Evolutionary conservation across 2,888 invertebrate genomes (phyloP).

Genomic region (Griposia aprilina): DNA sequence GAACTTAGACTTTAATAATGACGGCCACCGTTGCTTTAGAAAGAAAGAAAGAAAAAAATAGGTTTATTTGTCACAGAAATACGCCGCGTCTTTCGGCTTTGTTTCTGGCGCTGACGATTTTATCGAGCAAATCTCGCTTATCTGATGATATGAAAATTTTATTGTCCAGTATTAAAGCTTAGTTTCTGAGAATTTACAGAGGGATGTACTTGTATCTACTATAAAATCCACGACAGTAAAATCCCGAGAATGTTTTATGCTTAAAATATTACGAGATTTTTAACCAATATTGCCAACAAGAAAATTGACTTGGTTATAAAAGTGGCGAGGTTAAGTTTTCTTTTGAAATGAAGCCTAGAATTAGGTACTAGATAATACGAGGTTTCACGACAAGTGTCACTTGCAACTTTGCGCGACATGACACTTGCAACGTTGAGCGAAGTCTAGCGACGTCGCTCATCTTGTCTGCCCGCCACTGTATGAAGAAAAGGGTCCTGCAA

Average conservation of each 20-base stretch:
- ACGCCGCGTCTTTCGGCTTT: not conserved
- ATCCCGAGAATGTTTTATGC: slow-evolving; percentile 11
- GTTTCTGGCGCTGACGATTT: slow-evolving; percentile 15
- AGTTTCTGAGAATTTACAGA: not conserved
- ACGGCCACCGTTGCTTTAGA: not conserved
- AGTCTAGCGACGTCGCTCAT: not conserved
- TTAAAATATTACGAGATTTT: slow-evolving; percentile 8
- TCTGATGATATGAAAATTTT: slow-evolving; percentile 7
- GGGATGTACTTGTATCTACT: not conserved
- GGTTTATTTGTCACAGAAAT: too few species aligned
- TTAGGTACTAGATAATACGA: too few species aligned
- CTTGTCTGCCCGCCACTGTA: not conserved
- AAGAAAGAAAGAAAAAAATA: too few species aligned
- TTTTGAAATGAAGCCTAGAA: not conserved
- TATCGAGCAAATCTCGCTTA: not conserved
- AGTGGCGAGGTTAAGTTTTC: not conserved
- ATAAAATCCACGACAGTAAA: slow-evolving; percentile 16
- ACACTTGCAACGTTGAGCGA: too few species aligned
- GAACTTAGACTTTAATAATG: too few species aligned
- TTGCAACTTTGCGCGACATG: not conserved
- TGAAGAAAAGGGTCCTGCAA: not conserved
- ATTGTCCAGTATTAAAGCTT: not conserved
- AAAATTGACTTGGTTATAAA: not conserved
- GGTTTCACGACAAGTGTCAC: too few species aligned
- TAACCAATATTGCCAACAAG: not conserved